These are phyloP conservation scores for Limnephilus marmoratus DNA, from an alignment of 2,888 invertebrate species.

Conservation along the genomic window DNA sequence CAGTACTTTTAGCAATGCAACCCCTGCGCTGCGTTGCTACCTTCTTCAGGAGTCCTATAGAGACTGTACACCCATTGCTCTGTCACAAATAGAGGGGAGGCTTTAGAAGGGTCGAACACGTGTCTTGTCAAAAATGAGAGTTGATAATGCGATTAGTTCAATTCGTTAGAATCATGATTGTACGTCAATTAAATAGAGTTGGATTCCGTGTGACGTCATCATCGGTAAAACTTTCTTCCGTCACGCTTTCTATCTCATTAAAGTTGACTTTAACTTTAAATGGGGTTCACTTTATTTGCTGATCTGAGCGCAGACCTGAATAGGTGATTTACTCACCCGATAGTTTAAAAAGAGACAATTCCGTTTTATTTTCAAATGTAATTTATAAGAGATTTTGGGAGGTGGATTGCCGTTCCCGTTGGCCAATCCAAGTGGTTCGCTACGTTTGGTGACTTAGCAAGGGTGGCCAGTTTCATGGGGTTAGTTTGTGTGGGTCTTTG, in stretches of 20 bases:
- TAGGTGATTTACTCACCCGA: background rate
- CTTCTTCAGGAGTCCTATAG: background rate
- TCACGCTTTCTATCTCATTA: constrained; percentile 32
- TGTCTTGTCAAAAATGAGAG: constrained; percentile 48
- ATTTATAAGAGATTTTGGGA: background rate
- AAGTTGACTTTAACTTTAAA: constrained; percentile 25
- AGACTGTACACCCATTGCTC: background rate
- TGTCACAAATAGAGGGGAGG: background rate
- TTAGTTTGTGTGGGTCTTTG: no score
- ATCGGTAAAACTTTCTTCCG: background rate
- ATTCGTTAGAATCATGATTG: constrained; percentile 65
- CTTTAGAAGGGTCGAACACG: constrained; percentile 45
- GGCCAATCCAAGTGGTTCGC: no score
- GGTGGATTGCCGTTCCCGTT: no score
- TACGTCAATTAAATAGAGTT: constrained; percentile 62
- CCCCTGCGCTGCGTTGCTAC: background rate
- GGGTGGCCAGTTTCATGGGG: no score
- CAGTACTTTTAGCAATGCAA: background rate
- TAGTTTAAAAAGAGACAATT: background rate
- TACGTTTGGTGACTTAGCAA: no score
- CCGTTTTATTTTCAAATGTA: background rate
- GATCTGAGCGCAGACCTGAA: constrained; percentile 5
- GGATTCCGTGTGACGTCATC: constrained; percentile 17
- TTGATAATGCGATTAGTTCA: constrained; percentile 64
- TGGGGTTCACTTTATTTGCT: constrained; percentile 23